A percentile compares a stretch with the other conserved stretches of the same genome.
phyloP scores from a whole-genome alignment of 2,888 invertebrate species.

The Habroteleia sp. region DNA sequence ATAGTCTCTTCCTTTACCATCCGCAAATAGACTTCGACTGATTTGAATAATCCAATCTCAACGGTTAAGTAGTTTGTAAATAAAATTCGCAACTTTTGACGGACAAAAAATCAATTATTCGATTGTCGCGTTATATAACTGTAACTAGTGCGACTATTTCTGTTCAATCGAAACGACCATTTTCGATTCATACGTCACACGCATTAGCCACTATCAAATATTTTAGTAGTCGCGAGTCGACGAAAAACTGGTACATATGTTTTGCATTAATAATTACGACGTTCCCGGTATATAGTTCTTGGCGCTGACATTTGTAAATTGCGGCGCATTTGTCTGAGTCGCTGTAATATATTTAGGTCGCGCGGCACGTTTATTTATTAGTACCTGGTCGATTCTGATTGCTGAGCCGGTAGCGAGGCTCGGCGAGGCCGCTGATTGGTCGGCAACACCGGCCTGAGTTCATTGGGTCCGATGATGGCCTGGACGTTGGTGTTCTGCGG shows the following conservation, averaged over 20 bases:
- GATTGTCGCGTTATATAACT: slow-evolving; percentile 14
- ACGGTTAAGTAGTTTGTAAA: slow-evolving; percentile 12
- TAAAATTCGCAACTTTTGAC: slow-evolving; percentile 18
- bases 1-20: too few species aligned
- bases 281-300: too few species aligned
- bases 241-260: slow-evolving; percentile 15
- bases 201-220: slow-evolving; percentile 9
- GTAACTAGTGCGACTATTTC: slow-evolving; percentile 28
- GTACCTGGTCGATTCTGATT: slow-evolving; percentile 89
- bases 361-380: slow-evolving; percentile 24
- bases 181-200: slow-evolving; percentile 27
- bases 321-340: not conserved
- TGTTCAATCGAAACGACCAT: slow-evolving; percentile 21
- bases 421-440: slow-evolving; percentile 86
- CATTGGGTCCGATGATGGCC: slow-evolving; percentile 83
- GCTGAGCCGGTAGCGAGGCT: slow-evolving; percentile 89
- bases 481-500: slow-evolving; percentile 70
- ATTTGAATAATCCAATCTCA: slow-evolving; percentile 8
- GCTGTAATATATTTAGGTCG: not conserved
- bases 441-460: slow-evolving; percentile 84
- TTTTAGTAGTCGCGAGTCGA: not conserved
- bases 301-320: slow-evolving; percentile 1
- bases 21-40: not conserved
- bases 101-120: slow-evolving; percentile 18
- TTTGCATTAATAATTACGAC: slow-evolving; percentile 13